These are phyloP conservation scores for Lasioglossum pauxillum DNA, from an alignment of 2,888 invertebrate species.

Conservation along the genomic window DNA sequence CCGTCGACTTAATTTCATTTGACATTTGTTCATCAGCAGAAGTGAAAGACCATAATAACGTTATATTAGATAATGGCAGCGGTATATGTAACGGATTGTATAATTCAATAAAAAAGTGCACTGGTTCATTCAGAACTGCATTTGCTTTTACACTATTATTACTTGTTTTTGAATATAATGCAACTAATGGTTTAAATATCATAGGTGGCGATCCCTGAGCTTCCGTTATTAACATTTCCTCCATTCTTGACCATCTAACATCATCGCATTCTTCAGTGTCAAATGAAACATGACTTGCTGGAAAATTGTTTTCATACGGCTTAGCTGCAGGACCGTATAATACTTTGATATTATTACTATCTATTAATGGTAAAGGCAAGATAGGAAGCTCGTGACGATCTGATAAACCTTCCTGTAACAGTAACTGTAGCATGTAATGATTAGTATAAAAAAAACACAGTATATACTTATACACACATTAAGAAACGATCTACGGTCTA, in stretches of 20 bases:
- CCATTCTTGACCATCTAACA: constrained; percentile 89
- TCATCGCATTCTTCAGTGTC: constrained; percentile 83
- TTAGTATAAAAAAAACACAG: constrained; percentile 25
- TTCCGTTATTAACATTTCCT: constrained; percentile 91
- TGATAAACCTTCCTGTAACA: constrained; percentile 77
- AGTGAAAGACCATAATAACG: constrained; percentile 90
- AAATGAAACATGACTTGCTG: constrained; percentile 79
- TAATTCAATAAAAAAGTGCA: constrained; percentile 91
- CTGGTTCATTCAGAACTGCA: constrained; percentile 92
- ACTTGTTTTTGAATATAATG: constrained; percentile 89
- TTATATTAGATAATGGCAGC: constrained; percentile 89
- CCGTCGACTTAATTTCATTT: constrained; percentile 83
- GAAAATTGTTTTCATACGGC: constrained; percentile 84
- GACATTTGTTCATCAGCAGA: constrained; percentile 83
- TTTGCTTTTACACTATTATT: constrained; percentile 88
- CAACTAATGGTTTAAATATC: constrained; percentile 92
- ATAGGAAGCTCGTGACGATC: constrained; percentile 85
- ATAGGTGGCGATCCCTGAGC: constrained; percentile 89
- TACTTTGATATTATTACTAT: constrained; percentile 89
- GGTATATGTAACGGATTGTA: constrained; percentile 91
- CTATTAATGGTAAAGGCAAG: constrained; percentile 91
- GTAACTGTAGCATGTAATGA: constrained; percentile 68
- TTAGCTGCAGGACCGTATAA: constrained; percentile 88
- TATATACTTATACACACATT: neutral
- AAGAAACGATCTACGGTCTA: neutral